Conservation (phyloP, 2,113 vertebrate genomes). For the Tragulus kanchil region DNA sequence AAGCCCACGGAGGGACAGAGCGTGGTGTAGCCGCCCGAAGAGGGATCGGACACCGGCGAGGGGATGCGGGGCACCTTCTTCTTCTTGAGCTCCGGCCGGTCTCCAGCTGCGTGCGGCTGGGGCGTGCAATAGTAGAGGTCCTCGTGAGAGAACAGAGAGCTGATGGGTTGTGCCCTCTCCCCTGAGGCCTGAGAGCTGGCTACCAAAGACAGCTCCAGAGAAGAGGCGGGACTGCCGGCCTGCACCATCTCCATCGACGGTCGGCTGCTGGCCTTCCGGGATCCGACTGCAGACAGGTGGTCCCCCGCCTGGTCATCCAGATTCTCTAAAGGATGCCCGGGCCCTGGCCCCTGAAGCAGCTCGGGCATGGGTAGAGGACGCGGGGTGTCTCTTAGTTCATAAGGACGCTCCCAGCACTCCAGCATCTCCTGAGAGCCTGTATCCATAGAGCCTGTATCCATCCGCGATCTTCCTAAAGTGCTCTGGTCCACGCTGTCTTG, state of each 20-base stretch:
- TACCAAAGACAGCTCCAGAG: neutral
- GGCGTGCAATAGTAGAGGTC: neutral
- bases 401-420: neutral
- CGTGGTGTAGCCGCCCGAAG: accelerated
- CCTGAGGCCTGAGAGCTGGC: neutral
- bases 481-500: neutral
- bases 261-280: neutral
- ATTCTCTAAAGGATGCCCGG: neutral
- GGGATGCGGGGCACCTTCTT: accelerated
- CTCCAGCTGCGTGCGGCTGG: neutral
- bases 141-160: neutral
- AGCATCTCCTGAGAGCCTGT: neutral
- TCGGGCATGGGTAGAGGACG: neutral
- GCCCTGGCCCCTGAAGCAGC: neutral
- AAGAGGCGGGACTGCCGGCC: neutral
- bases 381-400: neutral
- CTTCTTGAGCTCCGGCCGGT: accelerated
- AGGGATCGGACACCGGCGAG: accelerated
- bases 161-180: neutral
- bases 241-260: accelerated
- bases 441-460: neutral
- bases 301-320: neutral
- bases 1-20: accelerated
- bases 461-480: neutral
- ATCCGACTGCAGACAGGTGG: accelerated